Conservation (phyloP, 2,113 vertebrate genomes). For the Cinclus mexicanus region DNA sequence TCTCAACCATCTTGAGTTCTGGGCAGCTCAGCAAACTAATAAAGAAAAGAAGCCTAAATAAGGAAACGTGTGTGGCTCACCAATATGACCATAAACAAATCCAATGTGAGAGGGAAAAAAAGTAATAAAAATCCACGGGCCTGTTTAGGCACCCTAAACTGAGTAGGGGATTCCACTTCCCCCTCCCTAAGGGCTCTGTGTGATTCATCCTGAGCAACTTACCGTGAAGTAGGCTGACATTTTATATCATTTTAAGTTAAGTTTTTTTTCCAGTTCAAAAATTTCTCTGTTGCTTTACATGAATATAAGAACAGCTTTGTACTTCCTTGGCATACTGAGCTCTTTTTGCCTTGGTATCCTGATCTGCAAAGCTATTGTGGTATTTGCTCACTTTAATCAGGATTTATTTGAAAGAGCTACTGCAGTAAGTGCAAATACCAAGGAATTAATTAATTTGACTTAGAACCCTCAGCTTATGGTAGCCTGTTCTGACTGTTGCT, state of each 20-base stretch:
- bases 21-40: not conserved
- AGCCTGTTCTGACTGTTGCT: not conserved
- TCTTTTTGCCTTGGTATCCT: not conserved
- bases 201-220: not conserved
- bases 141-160: not conserved
- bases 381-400: not conserved
- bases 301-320: not conserved
- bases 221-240: not conserved
- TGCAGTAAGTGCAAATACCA: not conserved
- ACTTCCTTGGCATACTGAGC: not conserved
- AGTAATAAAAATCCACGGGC: fast-evolving
- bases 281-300: not conserved
- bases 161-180: not conserved
- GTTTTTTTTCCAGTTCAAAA: not conserved
- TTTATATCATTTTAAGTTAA: not conserved
- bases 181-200: not conserved
- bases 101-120: not conserved
- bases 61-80: not conserved
- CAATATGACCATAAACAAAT: not conserved
- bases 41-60: not conserved
- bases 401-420: not conserved
- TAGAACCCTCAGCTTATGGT: not conserved
- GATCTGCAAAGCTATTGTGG: not conserved
- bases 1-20: not conserved
- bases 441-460: not conserved